A percentile compares a stretch with the other conserved stretches of the same genome.
Evolutionary conservation across 2,797 vertebrate species (phyloP).

Genomic region (Huso huso): DNA sequence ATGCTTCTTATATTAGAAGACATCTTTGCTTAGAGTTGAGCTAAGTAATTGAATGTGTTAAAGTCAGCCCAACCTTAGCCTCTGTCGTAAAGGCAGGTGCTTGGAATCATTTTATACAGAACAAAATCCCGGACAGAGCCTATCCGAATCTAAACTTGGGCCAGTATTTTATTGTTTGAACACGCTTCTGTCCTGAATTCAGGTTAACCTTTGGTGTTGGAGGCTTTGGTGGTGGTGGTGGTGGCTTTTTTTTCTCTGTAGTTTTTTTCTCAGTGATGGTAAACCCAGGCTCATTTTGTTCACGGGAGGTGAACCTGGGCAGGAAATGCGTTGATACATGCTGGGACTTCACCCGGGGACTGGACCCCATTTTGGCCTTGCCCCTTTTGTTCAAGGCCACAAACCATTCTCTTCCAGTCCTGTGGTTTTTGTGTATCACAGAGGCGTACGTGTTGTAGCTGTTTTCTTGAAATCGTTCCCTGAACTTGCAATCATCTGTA

Average conservation of each 20-base stretch:
- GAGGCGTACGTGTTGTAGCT: slow-evolving; percentile 96
- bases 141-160: slow-evolving; percentile 71
- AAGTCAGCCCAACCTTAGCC: background rate
- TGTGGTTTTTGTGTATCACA: slow-evolving; percentile 68
- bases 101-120: slow-evolving; percentile 2
- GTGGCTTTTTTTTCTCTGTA: slow-evolving; percentile 57
- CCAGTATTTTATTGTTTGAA: slow-evolving; percentile 48
- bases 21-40: background rate
- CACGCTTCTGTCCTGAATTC: slow-evolving; percentile 36
- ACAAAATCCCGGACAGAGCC: background rate
- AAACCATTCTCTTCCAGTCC: slow-evolving; percentile 80
- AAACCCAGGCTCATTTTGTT: slow-evolving; percentile 68
- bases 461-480: slow-evolving; percentile 95
- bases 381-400: slow-evolving; percentile 93
- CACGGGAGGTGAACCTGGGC: slow-evolving; percentile 67
- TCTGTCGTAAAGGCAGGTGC: background rate
- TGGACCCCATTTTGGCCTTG: slow-evolving; percentile 89
- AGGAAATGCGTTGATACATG: slow-evolving; percentile 90
- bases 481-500: slow-evolving; percentile 87
- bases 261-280: slow-evolving; percentile 58
- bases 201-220: slow-evolving; percentile 33
- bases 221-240: slow-evolving; percentile 24
- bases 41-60: slow-evolving; percentile 5
- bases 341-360: slow-evolving; percentile 82
- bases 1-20: slow-evolving; percentile 34